phyloP scores from a whole-genome alignment of 2,888 invertebrate species.

The Seira musarum region DNA sequence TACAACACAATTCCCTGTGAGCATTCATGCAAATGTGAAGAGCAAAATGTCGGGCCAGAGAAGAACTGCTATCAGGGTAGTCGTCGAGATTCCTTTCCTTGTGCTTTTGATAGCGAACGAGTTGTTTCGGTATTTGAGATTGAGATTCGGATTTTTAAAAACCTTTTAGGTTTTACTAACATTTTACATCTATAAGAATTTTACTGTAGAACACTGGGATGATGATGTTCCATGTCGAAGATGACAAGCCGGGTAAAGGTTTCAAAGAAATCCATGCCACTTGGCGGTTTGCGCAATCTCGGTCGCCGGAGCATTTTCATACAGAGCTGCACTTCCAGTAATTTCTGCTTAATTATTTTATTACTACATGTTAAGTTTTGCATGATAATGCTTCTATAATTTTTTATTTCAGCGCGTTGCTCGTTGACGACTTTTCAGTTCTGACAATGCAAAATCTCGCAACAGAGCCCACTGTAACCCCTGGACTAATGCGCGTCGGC shows the following conservation, averaged over 20 bases:
- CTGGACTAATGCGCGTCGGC: slow-evolving; percentile 2
- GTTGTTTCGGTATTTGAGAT: slow-evolving; percentile 29
- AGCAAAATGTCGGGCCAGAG: background rate
- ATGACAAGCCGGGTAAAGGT: slow-evolving; percentile 6
- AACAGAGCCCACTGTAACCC: background rate
- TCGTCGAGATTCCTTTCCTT: slow-evolving; percentile 32
- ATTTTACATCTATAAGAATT: too few relatives aligned
- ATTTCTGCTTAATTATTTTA: too few relatives aligned
- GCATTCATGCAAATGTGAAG: slow-evolving; percentile 31
- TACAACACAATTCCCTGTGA: slow-evolving; percentile 37
- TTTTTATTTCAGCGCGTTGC: slow-evolving; percentile 27
- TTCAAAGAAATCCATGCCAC: slow-evolving; percentile 48
- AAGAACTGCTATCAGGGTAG: slow-evolving; percentile 44
- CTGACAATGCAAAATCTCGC: background rate
- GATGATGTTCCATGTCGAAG: slow-evolving; percentile 35
- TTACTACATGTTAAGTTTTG: background rate
- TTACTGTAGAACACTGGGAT: slow-evolving; percentile 41
- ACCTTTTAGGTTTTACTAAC: too few relatives aligned
- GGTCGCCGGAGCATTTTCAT: slow-evolving; percentile 24
- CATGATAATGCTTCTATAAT: background rate
- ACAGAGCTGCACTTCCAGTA: slow-evolving; percentile 53
- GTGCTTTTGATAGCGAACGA: slow-evolving; percentile 36
- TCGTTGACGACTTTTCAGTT: slow-evolving; percentile 26
- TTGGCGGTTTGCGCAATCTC: slow-evolving; percentile 43
- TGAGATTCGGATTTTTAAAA: too few relatives aligned